Evolutionary conservation across 2,797 vertebrate genomes (phyloP).

Genomic region (Neosilurus mollespiculum): DNA sequence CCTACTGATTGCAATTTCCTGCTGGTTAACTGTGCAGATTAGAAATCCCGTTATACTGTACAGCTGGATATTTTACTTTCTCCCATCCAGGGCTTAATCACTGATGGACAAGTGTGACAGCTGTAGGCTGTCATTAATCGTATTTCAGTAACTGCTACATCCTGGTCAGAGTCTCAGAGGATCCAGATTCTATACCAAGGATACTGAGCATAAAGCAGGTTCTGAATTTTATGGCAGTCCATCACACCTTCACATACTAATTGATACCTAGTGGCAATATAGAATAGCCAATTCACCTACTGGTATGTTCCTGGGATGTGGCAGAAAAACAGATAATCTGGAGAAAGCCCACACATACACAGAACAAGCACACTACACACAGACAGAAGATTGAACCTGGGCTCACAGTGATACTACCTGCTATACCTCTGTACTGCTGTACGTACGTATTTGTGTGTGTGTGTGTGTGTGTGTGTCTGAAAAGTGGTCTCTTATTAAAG

Average conservation of each 20-base stretch:
- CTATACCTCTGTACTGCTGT: neutral
- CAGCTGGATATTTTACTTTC: neutral
- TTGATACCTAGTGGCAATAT: neutral
- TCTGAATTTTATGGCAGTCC: neutral
- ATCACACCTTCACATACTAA: neutral
- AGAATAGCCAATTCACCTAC: neutral
- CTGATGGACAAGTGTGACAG: neutral
- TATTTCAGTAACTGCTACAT: neutral
- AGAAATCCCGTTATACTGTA: neutral
- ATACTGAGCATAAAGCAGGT: neutral
- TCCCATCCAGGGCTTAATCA: neutral
- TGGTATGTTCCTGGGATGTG: too few relatives aligned
- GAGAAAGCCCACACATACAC: neutral
- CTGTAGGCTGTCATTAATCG: neutral
- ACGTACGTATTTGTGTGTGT: neutral
- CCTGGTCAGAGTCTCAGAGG: neutral
- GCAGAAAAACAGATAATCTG: neutral
- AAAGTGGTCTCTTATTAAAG: too few relatives aligned
- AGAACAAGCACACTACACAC: neutral
- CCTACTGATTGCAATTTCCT: neutral
- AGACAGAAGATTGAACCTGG: neutral
- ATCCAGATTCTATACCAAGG: neutral
- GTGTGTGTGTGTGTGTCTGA: too few relatives aligned
- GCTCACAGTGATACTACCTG: too few relatives aligned
- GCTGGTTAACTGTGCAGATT: neutral